phyloP scores from a whole-genome alignment of 1,140 invertebrate genomes.

The Arctopsyche grandis region DNA sequence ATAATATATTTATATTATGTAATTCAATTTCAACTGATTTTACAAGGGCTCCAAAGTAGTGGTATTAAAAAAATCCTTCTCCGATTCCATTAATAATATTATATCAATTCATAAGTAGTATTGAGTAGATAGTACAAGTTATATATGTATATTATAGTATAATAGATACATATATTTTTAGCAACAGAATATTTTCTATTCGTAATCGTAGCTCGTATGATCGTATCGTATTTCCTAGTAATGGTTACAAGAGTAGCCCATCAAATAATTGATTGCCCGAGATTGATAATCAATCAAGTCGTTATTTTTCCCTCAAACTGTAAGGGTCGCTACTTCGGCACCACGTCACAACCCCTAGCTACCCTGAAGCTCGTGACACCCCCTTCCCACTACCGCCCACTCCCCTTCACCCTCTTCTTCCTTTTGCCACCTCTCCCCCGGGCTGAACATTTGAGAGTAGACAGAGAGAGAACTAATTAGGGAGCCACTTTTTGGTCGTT shows the following conservation, averaged over 20 bases:
- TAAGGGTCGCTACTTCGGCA: not conserved
- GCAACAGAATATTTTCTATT: not conserved
- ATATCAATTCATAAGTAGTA: too few species aligned
- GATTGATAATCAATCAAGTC: slow-evolving; percentile 23
- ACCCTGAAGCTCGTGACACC: slow-evolving; percentile 7
- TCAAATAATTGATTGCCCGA: slow-evolving; percentile 7
- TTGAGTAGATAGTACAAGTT: too few species aligned
- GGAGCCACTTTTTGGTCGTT: slow-evolving; percentile 54
- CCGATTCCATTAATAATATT: too few species aligned
- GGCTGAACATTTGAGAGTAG: slow-evolving; percentile 48
- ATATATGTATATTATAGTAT: too few species aligned
- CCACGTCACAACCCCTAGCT: not conserved
- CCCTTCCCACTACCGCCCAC: slow-evolving; percentile 32
- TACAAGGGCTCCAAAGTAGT: too few species aligned
- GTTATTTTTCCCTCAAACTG: slow-evolving; percentile 22
- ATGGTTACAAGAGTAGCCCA: slow-evolving; percentile 9
- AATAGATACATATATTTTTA: slow-evolving; percentile 14
- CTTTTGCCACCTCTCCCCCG: slow-evolving; percentile 42
- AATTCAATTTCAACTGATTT: too few species aligned
- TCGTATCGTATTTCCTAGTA: slow-evolving; percentile 9
- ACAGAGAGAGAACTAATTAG: slow-evolving; percentile 52
- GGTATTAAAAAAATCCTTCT: too few species aligned
- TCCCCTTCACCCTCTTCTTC: slow-evolving; percentile 26
- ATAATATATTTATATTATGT: too few species aligned
- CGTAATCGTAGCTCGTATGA: not conserved